Percentiles rank a stretch among this genome's conserved stretches.
phyloP scores from a whole-genome alignment of 1,140 invertebrate species.

The Sipha flava region DNA sequence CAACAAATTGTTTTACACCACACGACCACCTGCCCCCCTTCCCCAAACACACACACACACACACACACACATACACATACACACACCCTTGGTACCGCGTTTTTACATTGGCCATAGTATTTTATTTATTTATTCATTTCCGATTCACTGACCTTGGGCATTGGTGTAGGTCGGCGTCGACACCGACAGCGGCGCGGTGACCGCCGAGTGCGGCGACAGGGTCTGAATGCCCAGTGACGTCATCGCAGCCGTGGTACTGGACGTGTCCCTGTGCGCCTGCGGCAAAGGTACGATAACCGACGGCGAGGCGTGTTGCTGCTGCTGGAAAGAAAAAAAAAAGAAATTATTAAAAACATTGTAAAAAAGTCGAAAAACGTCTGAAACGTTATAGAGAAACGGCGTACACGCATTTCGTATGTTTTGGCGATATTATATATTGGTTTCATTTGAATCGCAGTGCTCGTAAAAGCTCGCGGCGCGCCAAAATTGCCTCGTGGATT shows the following conservation, averaged over 20 bases:
- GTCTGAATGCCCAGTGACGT: slow-evolving; percentile 26
- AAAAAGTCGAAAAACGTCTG: no score
- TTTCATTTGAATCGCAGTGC: no score
- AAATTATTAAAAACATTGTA: neutral
- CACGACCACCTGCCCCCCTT: no score
- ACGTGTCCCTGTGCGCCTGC: neutral
- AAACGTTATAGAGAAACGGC: no score
- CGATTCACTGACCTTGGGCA: slow-evolving; percentile 15
- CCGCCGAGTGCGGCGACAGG: slow-evolving; percentile 17
- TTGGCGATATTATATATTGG: no score
- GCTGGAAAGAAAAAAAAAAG: neutral
- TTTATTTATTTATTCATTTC: neutral
- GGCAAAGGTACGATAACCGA: slow-evolving; percentile 20
- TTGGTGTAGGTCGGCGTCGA: slow-evolving; percentile 26
- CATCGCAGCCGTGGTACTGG: neutral
- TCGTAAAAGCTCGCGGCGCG: no score
- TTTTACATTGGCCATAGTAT: no score
- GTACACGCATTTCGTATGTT: no score
- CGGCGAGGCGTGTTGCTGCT: neutral
- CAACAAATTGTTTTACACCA: neutral
- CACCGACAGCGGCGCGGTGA: neutral
- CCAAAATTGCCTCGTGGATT: no score
- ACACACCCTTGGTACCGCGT: neutral
- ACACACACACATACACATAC: neutral
- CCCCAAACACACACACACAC: no score